Evolutionary conservation across 2,113 vertebrate species (phyloP).

Genomic region (Sturnus vulgaris): DNA sequence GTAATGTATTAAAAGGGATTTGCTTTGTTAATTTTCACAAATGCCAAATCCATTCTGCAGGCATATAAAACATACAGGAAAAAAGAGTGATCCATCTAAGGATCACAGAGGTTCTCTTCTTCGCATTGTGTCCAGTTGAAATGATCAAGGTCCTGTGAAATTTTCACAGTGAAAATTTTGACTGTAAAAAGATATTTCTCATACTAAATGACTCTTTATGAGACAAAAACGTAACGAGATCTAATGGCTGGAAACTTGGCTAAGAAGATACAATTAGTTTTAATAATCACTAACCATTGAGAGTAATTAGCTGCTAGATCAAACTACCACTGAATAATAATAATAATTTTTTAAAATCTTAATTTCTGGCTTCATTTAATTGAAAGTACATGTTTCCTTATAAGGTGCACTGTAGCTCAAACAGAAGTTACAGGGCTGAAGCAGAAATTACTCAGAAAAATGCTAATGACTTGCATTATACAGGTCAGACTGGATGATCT

Average conservation of each 20-base stretch:
- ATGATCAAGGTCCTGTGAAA: not conserved
- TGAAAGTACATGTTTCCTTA: not conserved
- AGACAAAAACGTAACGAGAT: not conserved
- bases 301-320: not conserved
- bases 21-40: constrained; percentile 29
- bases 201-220: not conserved
- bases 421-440: not conserved
- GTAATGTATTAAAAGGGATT: not conserved
- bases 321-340: not conserved
- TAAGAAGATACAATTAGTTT: not conserved
- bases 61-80: not conserved
- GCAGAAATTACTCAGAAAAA: not conserved
- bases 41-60: not conserved
- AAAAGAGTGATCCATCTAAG: not conserved
- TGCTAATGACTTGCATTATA: not conserved
- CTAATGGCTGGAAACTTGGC: not conserved
- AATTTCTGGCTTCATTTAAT: not conserved
- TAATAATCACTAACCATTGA: not conserved
- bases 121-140: not conserved
- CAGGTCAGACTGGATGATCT: not conserved
- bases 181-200: not conserved
- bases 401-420: not conserved
- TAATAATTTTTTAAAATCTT: not conserved
- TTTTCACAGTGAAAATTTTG: not conserved
- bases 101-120: not conserved